phyloP scores from a whole-genome alignment of 2,113 vertebrate genomes.

The Neodontobutis hainanensis region DNA sequence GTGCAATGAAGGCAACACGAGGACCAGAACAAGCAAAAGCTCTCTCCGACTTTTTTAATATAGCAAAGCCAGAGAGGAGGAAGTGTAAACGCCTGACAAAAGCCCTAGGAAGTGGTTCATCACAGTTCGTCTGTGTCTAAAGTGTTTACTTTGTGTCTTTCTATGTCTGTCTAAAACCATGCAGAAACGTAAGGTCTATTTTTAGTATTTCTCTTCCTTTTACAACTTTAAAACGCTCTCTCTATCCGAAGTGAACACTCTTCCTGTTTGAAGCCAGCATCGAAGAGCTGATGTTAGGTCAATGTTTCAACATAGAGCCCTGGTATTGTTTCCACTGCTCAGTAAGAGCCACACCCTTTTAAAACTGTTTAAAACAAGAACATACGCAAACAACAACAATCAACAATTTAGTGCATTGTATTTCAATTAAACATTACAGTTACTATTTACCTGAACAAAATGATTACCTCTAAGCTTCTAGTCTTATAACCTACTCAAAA shows the following conservation, averaged over 20 bases:
- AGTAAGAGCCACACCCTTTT: slow-evolving; percentile 36
- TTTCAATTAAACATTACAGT: too few relatives aligned
- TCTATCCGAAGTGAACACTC: not conserved
- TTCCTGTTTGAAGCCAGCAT: slow-evolving; percentile 25
- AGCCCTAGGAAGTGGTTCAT: slow-evolving; percentile 19
- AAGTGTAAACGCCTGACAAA: slow-evolving; percentile 39
- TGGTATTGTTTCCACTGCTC: slow-evolving; percentile 15
- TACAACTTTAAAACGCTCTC: not conserved
- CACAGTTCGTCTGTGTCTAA: not conserved
- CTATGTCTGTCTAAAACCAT: not conserved
- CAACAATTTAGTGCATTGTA: too few relatives aligned
- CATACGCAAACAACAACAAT: not conserved
- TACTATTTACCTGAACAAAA: too few relatives aligned
- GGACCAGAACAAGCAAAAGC: slow-evolving; percentile 50
- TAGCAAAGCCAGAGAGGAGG: slow-evolving; percentile 19
- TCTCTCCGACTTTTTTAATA: slow-evolving; percentile 41
- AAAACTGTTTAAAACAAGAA: not conserved
- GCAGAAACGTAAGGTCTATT: slow-evolving; percentile 27
- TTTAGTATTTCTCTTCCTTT: slow-evolving; percentile 25
- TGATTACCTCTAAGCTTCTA: too few relatives aligned
- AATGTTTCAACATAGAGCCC: not conserved
- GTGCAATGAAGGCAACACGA: slow-evolving; percentile 37
- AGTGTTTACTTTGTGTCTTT: not conserved
- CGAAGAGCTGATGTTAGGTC: not conserved
- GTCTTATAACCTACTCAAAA: too few relatives aligned